Evolutionary conservation across 2,888 invertebrate genomes (phyloP), one percentile per base, ranked within the genome.

Genomic region (Tetrapedia diversipes): DNA sequence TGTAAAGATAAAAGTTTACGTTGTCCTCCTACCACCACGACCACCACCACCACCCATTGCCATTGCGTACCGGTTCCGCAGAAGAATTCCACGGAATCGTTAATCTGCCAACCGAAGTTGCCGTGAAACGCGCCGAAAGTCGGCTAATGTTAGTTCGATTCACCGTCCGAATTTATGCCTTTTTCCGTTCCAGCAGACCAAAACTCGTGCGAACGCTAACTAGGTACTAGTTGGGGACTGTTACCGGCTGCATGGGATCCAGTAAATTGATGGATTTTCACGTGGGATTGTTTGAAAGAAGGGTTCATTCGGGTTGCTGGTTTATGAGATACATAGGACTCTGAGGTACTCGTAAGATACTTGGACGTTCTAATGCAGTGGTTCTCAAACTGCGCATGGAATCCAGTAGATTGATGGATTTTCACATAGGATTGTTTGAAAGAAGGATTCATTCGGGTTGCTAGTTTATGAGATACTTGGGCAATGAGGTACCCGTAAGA

Each of bases 51-150:
- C n/a, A n/a, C n/a, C n/a, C n/a, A n/a, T n/a, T n/a, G n/a, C n/a
- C n/a, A n/a, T n/a, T n/a, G n/a, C n/a, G n/a, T n/a, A n/a, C 24
- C 10, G 34, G 6, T 27, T 37, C 59, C 29, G 4, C 19, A 47
- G 53, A 78, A 71, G 78, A 77, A 79, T 79, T 79, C 67, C 56
- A 49, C 32, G 45, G 78, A 72, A 77, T 79, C 79, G 79, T 79
- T 79, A 77, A 77, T 77, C 78, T 72, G 51, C 27, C 34, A 19
- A 16, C 34, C 39, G 41, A 71, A 67, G 57, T 72, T 60, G 43
- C 59, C 22, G 22, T 32, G 51, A 39, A 41, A 49, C 14, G 16
- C 54, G 19, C 22, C 60, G n/a, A 45, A 67, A 79, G 43, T 65
- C 67, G 34, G 64, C 67, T 78, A 79, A 79, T 68, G 79, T 45